Base-by-base conservation (phyloP, 2,113 vertebrate genomes). In the Zosterops pallidus region DNA sequence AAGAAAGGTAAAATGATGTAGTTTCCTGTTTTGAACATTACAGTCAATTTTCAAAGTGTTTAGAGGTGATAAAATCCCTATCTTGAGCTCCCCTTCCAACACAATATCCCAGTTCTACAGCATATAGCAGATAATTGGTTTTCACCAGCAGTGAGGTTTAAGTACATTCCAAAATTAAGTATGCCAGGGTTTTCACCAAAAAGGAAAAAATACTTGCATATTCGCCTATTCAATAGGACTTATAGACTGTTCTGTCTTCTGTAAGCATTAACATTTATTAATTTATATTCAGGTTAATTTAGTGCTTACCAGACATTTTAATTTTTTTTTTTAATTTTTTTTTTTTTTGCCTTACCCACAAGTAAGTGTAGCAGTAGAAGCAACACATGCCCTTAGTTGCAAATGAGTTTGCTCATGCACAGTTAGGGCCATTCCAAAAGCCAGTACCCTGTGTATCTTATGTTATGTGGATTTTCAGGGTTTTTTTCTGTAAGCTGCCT, bases 321-420 rank as follows among this genome's bases (percentile, higher is more conserved):
- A 16, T 1, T 29, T 18, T 44, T 89, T 28, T 15, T 44, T 28
- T 15, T n/a, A 35, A 35, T 16, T 18, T 44, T 89, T 28, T 15
- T 44, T 17, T 44, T 89, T 28, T 15, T n/a, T 16, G 1, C 24
- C 17, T 19, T 26, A 28, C 5, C 0, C 1, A 2, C 24, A 29
- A 29, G n/a, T 55, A 60, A 82, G 46, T 0, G 1, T 2, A 31
- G 13, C 20, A 52, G 46, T 26, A 72, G 33, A 86, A 79, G 13
- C 6, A 72, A 35, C 9, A 33, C 1, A 9, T 6, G 44, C 3
- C 8, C 72, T 63, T 13, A 59, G 20, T 0, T 29, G 14, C 14
- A 69, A 56, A 65, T 47, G 20, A 46, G 33, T 79, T 79, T 39
- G 5, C 14, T 52, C 26, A 24, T 17, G 29, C 21, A n/a, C 15